Conservation (phyloP, 2,888 invertebrate genomes). For the Drosophila sordidula region DNA sequence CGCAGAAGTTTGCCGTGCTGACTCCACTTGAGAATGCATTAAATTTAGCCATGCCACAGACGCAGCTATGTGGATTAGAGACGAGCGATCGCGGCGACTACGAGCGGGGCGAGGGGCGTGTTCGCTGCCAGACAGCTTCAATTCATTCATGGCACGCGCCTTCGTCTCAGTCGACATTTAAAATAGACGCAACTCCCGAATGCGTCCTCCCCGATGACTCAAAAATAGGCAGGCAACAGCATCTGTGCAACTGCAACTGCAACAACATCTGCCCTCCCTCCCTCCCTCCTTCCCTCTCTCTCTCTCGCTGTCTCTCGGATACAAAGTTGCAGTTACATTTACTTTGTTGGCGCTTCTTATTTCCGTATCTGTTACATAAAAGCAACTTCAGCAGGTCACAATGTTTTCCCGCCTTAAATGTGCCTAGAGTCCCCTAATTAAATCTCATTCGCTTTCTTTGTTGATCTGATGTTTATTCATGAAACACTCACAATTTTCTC, state of each 20-base stretch:
- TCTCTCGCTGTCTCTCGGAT: no score
- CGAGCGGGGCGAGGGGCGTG: neutral
- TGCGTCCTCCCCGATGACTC: constrained; percentile 6
- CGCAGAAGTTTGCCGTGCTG: constrained; percentile 17
- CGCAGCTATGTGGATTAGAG: constrained; percentile 31
- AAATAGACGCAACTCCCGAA: constrained; percentile 50
- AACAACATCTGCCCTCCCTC: neutral
- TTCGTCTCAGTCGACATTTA: constrained; percentile 47
- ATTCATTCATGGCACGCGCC: constrained; percentile 67
- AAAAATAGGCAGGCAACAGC: constrained; percentile 18
- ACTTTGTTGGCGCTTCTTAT: neutral
- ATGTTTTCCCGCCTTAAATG: neutral
- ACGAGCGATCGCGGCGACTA: constrained; percentile 10
- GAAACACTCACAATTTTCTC: no score
- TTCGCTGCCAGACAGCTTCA: constrained; percentile 19
- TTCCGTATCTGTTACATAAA: constrained; percentile 16
- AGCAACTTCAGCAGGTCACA: neutral
- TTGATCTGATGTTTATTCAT: neutral
- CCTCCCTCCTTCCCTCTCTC: no score
- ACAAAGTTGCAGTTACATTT: constrained; percentile 13
- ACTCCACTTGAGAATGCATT: constrained; percentile 61
- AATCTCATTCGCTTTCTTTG: neutral
- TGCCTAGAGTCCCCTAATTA: neutral
- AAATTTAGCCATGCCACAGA: constrained; percentile 54
- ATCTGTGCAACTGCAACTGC: constrained; percentile 13